Percentiles rank a stretch among this genome's conserved stretches.
Conservation (phyloP, 2,797 vertebrate genomes). For the Hippopotamyrus pictus region DNA sequence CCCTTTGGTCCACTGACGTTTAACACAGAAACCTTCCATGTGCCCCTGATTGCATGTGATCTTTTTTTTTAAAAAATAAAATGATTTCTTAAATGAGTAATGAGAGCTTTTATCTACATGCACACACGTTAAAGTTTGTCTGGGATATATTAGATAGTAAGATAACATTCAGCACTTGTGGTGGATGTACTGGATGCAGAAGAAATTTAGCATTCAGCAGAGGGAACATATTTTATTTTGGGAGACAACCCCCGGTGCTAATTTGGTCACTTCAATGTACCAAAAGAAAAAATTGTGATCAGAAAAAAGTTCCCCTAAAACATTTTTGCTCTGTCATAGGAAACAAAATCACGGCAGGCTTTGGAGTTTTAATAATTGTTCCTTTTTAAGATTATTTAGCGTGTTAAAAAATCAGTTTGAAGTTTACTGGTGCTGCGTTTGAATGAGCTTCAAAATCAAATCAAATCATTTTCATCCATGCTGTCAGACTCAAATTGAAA, state of each 20-base stretch:
- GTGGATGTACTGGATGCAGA: not conserved
- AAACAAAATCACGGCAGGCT: not conserved
- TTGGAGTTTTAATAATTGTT: not conserved
- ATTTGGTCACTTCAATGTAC: not conserved
- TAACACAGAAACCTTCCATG: not conserved
- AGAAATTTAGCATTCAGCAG: not conserved
- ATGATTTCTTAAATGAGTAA: not conserved
- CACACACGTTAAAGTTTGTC: not conserved
- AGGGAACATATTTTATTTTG: not conserved
- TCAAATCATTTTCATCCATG: not conserved
- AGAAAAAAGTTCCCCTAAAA: not conserved
- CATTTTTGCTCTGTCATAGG: not conserved
- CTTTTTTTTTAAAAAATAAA: not conserved
- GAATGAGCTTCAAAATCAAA: not conserved
- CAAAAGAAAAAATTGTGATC: not conserved
- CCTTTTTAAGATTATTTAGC: not conserved
- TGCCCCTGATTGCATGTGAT: not conserved
- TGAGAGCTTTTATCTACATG: not conserved
- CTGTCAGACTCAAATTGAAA: not conserved
- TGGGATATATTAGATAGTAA: not conserved
- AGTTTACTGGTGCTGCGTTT: not conserved
- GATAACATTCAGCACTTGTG: not conserved
- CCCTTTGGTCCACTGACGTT: not conserved
- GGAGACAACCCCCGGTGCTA: not conserved
- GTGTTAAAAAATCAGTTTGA: not conserved